phyloP scores from a whole-genome alignment of 2,888 invertebrate species.

The Labia minor region DNA sequence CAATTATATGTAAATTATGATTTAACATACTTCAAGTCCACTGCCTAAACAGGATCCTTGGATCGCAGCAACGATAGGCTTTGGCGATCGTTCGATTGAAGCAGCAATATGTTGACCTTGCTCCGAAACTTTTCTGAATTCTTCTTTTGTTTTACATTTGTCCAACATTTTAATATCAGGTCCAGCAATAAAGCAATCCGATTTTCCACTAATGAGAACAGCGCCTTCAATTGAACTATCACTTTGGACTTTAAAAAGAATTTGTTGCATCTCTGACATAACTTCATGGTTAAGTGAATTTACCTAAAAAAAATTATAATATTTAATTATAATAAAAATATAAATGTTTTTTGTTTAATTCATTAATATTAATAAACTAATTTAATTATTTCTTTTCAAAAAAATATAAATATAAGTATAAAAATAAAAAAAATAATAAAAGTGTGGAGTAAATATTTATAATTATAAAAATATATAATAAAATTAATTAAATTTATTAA shows the following conservation, averaged over 20 bases:
- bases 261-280: conserved; percentile 62
- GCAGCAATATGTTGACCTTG: conserved; percentile 73
- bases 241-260: conserved; percentile 63
- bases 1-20: neutral
- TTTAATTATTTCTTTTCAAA: no score
- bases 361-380: no score
- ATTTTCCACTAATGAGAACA: conserved; percentile 91
- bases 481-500: no score
- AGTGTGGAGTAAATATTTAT: no score
- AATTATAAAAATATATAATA: no score
- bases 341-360: no score
- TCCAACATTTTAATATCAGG: conserved; percentile 87
- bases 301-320: conserved; percentile 60
- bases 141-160: conserved; percentile 64
- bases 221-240: conserved; percentile 71
- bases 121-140: conserved; percentile 59
- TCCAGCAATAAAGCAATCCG: conserved; percentile 97
- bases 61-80: conserved; percentile 92
- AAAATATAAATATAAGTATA: no score
- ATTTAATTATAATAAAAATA: no score
- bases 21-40: conserved; percentile 71
- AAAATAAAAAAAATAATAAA: no score
- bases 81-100: conserved; percentile 67
- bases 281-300: conserved; percentile 76
- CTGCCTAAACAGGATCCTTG: conserved; percentile 94